A percentile compares a stretch with the other conserved stretches of the same genome.
Evolutionary conservation across 1,140 invertebrate species (phyloP).

Genomic region (Anastrepha obliqua): DNA sequence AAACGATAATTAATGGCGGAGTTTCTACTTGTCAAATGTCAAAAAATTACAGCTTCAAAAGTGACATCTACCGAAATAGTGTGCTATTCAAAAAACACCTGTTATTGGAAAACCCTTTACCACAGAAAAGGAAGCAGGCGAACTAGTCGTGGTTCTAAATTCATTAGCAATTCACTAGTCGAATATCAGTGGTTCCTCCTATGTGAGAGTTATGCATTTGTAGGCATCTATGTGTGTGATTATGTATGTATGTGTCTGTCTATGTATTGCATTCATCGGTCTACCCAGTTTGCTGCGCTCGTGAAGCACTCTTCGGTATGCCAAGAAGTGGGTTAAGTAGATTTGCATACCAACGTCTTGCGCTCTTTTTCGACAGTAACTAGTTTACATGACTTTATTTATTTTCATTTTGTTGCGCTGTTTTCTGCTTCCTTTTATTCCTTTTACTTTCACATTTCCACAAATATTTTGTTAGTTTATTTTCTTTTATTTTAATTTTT

Average conservation of each 20-base stretch:
- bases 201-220: background rate
- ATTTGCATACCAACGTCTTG: slow-evolving; percentile 43
- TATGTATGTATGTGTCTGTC: background rate
- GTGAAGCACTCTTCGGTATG: slow-evolving; percentile 19
- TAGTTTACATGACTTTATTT: background rate
- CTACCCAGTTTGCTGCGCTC: slow-evolving; percentile 27
- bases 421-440: background rate
- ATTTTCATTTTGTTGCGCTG: background rate
- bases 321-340: slow-evolving; percentile 49
- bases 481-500: background rate
- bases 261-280: slow-evolving; percentile 7
- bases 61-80: too few species aligned
- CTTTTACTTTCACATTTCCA: background rate
- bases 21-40: too few species aligned
- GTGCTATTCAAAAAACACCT: too few species aligned
- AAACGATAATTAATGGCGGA: too few species aligned
- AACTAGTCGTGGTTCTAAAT: too few species aligned
- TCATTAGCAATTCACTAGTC: too few species aligned
- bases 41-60: too few species aligned
- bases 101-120: too few species aligned
- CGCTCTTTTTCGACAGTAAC: background rate
- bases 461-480: background rate
- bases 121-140: too few species aligned
- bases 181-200: too few species aligned
- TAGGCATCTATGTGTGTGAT: background rate